Evolutionary conservation across 2,888 invertebrate genomes (phyloP).

Genomic region (Girardia tigrina): DNA sequence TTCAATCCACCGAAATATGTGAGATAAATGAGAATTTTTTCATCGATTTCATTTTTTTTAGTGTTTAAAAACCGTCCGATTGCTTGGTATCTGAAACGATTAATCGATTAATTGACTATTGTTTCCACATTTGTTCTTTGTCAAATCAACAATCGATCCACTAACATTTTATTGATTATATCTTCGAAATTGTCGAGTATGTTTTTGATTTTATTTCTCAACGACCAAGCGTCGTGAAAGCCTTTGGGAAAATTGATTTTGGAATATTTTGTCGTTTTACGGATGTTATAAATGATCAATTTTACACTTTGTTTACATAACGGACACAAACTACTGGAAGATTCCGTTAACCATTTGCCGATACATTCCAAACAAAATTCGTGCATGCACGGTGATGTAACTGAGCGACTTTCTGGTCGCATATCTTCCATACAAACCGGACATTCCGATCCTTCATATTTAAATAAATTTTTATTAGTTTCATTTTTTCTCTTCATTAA

Average conservation of each 20-base stretch:
- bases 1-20: neutral
- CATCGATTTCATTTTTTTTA: neutral
- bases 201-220: neutral
- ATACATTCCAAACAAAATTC: conserved; percentile 84
- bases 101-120: too few species aligned
- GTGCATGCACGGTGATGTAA: conserved; percentile 62
- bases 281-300: conserved; percentile 76
- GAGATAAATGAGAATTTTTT: neutral
- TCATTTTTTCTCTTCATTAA: conserved; percentile 23
- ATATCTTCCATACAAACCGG: conserved; percentile 1
- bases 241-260: neutral
- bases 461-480: neutral
- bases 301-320: conserved; percentile 79
- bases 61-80: neutral
- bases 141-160: neutral
- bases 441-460: conserved; percentile 5
- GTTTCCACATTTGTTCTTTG: neutral
- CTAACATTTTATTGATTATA: neutral
- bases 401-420: neutral
- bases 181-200: neutral
- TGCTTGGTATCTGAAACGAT: neutral
- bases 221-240: neutral
- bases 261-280: neutral
- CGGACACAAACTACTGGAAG: conserved; percentile 70
- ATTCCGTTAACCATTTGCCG: conserved; percentile 77